Base-by-base conservation (phyloP, 1,140 invertebrate genomes). In the Vanessa atalanta region DNA sequence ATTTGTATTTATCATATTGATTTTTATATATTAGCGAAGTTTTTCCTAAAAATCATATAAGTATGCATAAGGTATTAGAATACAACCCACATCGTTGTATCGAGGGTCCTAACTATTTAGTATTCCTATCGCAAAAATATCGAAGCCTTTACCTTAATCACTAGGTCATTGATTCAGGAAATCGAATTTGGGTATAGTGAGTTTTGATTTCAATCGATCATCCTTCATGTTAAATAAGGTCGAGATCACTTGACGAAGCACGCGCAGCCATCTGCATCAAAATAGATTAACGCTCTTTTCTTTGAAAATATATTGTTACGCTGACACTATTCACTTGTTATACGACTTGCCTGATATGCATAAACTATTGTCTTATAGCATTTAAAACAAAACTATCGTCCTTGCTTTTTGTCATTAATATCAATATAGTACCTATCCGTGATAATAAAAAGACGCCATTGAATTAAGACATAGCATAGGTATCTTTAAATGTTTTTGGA, bases 121-220 rank as follows among this genome's bases (percentile, higher is more conserved):
- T 73, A 73, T 73, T 69, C 65, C 16, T 12, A 63, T n/a, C 72
- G 68, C 47, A 53, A 64, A 67, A 65, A 60, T 66, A 47, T 47
- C 31, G 60, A 73, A 68, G 60, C 57, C 64, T 73, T 73, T 73
- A 73, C 72, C 72, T 73, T 64, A 73, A 68, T 69, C 68, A 61
- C 80, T 81, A 85, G 85, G 85, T 72, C 74, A 76, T 73, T 47
- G 57, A 67, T 73, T 70, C 65, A 84, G 82, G 83, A 83, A 83
- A 79, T 77, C 76, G 71, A 73, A 83, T 85, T 86, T 80, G 83
- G 78, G 71, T 81, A 77, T 79, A 73, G 67, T 55, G 43, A 73
- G 65, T 66, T 60, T 60, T 70, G 61, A 64, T 74, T 74, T 53
- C 61, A 67, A 51, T 65, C 48, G 61, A 65, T 75, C 68, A 67